Conservation (phyloP, 1,140 invertebrate genomes). For the Ditylenchus dipsaci region DNA sequence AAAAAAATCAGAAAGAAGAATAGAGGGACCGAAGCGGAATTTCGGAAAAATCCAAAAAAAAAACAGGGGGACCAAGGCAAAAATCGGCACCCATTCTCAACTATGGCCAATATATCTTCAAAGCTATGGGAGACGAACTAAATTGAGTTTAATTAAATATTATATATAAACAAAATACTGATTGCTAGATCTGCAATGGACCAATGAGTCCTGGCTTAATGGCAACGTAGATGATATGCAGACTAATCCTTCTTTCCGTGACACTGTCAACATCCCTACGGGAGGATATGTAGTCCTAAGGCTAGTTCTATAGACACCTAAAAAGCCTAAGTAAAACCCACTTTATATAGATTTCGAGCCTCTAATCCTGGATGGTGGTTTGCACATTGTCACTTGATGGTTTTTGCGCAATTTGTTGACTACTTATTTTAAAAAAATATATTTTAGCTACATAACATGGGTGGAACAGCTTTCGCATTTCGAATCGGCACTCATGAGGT, state of each 20-base stretch:
- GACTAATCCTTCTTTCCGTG: conserved; percentile 42
- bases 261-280: conserved; percentile 45
- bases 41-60: no score
- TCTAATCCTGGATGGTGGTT: conserved; percentile 49
- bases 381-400: conserved; percentile 43
- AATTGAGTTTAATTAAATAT: no score
- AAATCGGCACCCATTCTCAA: no score
- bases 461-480: conserved; percentile 51
- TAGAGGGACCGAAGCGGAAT: no score
- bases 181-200: conserved; percentile 38
- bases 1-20: no score
- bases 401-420: conserved; percentile 32
- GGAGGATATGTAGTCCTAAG: conserved; percentile 47
- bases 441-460: conserved; percentile 47
- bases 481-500: conserved; percentile 38
- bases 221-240: conserved; percentile 44
- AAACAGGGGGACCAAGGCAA: no score
- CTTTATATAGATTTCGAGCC: conserved; percentile 37
- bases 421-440: conserved; percentile 34
- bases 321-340: conserved; percentile 5
- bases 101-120: no score
- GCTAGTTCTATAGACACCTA: conserved; percentile 14
- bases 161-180: no score
- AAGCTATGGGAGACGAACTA: no score
- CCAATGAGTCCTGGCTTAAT: conserved; percentile 31